Base-by-base conservation (phyloP, 2,113 vertebrate genomes). In the Ctenomys sociabilis region DNA sequence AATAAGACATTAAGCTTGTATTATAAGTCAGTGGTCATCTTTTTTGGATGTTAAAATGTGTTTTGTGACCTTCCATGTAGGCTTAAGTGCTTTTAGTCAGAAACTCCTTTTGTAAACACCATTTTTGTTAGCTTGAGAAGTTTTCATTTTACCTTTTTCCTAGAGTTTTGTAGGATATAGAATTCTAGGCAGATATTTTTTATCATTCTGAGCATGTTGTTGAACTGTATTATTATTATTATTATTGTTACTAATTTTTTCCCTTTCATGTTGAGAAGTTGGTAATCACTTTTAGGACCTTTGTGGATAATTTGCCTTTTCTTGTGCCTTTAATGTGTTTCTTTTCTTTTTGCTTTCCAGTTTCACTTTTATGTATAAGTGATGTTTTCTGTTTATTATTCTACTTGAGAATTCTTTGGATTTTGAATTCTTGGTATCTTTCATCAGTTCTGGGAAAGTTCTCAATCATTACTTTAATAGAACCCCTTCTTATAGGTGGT, bases 161-260 rank as follows among this genome's bases (percentile, higher is more conserved):
- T 73, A 78, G 63, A 37, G 37, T 63, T 73, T 91, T 63, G 54
- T 68, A 86, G 35, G 37, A 77, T 70, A 54, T 0, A 57, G 59
- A 72, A 57, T 85, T 91, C 82, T 63, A 40, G 35, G 61, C 54
- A 94, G 93, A 57, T 66, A 49, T 43, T 94, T 45, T 73, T 95
- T 26, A 90, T 35, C 21, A 63, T 95, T 96, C 91, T 83, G 32
- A 94, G 78, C 61, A 8, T 95, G 5, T 17, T 13, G n/a, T 43
- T 73, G 22, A 26, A 43, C 72, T 73, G 10, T 75, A 75, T 37
- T 37, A 21, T 73, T 40, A 73, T 5, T 70, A n/a, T n/a, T 75
- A 30, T 66, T 68, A 68, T 45, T 75, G 43, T 26, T 70, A 37
- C 16, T 75, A 35, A 68, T 75, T 75, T 40, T 40, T 73, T 43